Percentiles rank a stretch among this genome's conserved stretches.
phyloP scores from a whole-genome alignment of 2,113 vertebrate genomes.

The Paratilapia polleni region DNA sequence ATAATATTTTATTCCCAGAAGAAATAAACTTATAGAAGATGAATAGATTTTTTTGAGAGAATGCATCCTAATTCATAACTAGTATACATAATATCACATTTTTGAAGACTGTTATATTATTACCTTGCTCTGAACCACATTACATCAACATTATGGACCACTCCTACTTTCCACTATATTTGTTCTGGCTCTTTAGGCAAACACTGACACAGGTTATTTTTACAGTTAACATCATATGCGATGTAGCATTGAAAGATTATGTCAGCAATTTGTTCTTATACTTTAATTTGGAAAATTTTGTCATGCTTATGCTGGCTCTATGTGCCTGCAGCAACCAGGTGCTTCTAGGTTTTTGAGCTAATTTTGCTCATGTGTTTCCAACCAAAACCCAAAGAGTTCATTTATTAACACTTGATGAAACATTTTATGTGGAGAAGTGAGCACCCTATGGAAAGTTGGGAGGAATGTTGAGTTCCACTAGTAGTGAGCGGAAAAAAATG shows the following conservation, averaged over 20 bases:
- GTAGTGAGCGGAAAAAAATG: slow-evolving; percentile 5
- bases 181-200: slow-evolving; percentile 17
- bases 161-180: neutral
- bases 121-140: neutral
- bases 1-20: neutral
- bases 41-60: neutral
- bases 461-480: slow-evolving; percentile 42
- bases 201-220: slow-evolving; percentile 29
- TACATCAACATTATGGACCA: neutral
- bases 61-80: neutral
- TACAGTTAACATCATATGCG: neutral
- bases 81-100: neutral
- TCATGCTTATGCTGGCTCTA: slow-evolving; percentile 2
- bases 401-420: slow-evolving; percentile 34
- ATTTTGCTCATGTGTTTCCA: neutral
- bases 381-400: slow-evolving; percentile 19
- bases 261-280: neutral
- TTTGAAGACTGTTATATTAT: neutral
- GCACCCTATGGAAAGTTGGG: slow-evolving; percentile 47
- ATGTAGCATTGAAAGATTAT: neutral
- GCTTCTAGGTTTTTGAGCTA: neutral
- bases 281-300: slow-evolving; percentile 43
- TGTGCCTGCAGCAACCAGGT: slow-evolving; percentile 28
- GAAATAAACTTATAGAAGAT: neutral
- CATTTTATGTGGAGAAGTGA: slow-evolving; percentile 15